Evolutionary conservation across 1,140 invertebrate genomes (phyloP).

Genomic region (Penaeus indicus): DNA sequence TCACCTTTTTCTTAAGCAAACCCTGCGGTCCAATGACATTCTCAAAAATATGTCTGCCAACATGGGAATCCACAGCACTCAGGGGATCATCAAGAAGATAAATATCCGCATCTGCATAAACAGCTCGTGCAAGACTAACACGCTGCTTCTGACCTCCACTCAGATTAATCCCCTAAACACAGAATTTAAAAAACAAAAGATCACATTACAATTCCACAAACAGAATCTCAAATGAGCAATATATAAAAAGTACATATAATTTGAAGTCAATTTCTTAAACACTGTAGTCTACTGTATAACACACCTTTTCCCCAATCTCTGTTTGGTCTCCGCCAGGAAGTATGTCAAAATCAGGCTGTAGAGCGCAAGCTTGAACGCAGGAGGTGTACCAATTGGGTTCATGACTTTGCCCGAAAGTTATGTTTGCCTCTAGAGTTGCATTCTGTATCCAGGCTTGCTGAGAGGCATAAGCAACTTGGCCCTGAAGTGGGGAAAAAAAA

Average conservation of each 20-base stretch:
- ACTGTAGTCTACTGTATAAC: not conserved
- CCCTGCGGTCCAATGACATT: constrained; percentile 70
- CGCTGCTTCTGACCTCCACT: constrained; percentile 98
- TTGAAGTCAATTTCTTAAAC: not conserved
- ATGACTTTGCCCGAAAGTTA: constrained; percentile 75
- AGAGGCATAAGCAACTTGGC: constrained; percentile 42
- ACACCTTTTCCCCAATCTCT: constrained; percentile 89
- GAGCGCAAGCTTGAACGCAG: constrained; percentile 86
- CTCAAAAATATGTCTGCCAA: constrained; percentile 71
- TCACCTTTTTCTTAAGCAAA: constrained; percentile 68
- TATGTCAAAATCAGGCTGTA: constrained; percentile 88
- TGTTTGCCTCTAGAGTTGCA: constrained; percentile 72
- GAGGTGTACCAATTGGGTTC: constrained; percentile 83
- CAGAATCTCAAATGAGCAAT: not conserved
- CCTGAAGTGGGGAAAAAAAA: not conserved
- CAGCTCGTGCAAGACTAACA: constrained; percentile 92
- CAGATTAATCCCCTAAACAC: constrained; percentile 84
- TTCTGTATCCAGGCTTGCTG: constrained; percentile 76
- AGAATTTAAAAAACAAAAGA: not conserved
- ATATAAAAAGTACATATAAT: not conserved
- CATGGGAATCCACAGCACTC: constrained; percentile 78
- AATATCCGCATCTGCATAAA: constrained; percentile 90
- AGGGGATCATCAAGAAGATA: constrained; percentile 96
- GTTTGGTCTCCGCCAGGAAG: constrained; percentile 89
- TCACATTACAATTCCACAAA: not conserved